phyloP scores from a whole-genome alignment of 1,140 invertebrate species.

The Branchinecta lindahli region DNA sequence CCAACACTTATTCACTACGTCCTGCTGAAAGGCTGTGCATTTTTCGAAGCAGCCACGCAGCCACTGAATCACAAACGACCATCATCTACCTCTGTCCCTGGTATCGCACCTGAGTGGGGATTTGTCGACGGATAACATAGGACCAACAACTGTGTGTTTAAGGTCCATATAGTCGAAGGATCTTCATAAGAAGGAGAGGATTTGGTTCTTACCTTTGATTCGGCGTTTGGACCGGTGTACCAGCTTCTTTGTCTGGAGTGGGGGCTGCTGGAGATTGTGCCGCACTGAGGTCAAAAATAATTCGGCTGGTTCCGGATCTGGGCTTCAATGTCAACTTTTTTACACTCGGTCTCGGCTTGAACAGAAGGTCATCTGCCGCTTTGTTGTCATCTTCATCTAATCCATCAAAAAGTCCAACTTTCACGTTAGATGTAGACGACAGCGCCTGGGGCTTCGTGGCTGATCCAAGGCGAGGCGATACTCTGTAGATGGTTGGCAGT shows the following conservation, averaged over 20 bases:
- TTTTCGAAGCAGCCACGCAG: too few species aligned
- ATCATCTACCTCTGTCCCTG: too few species aligned
- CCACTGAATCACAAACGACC: too few species aligned
- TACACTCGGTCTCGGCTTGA: constrained; percentile 37
- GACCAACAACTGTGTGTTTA: too few species aligned
- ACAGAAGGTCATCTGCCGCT: constrained; percentile 35
- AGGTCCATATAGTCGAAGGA: neutral
- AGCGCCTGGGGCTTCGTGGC: neutral
- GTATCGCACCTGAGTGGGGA: too few species aligned
- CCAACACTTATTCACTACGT: too few species aligned
- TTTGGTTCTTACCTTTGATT: neutral
- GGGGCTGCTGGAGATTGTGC: neutral
- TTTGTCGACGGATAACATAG: too few species aligned
- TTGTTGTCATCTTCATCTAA: constrained; percentile 41
- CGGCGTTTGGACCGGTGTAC: neutral
- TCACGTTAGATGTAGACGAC: constrained; percentile 2
- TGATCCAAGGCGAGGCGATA: neutral
- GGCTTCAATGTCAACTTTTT: constrained; percentile 37
- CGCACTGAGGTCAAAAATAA: neutral
- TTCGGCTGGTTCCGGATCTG: constrained; percentile 14
- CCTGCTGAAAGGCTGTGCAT: too few species aligned
- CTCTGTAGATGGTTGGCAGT: neutral
- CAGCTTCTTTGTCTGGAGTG: neutral
- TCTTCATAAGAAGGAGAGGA: neutral
- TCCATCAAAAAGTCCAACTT: constrained; percentile 37